These are phyloP conservation scores for Elymnias hypermnestra DNA, from an alignment of 1,140 invertebrate genomes.

Conservation along the genomic window DNA sequence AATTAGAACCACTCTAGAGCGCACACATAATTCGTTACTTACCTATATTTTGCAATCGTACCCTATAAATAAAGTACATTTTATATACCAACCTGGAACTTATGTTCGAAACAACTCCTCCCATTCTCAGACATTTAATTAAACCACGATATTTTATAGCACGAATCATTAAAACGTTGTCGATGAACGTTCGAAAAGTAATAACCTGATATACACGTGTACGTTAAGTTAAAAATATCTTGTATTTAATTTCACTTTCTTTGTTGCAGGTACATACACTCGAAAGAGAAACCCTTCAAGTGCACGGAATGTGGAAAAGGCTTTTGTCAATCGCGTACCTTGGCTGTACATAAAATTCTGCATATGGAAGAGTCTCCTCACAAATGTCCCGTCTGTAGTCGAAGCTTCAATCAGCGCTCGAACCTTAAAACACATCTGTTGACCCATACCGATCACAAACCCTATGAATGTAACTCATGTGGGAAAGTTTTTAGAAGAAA, in stretches of 20 bases:
- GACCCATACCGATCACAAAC: constrained; percentile 96
- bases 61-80: constrained; percentile 35
- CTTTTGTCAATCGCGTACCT: constrained; percentile 95
- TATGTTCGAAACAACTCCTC: constrained; percentile 43
- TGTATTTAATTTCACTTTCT: constrained; percentile 41
- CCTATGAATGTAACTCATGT: constrained; percentile 94
- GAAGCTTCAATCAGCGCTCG: constrained; percentile 93
- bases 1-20: constrained; percentile 30
- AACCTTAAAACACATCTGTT: constrained; percentile 96
- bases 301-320: constrained; percentile 97
- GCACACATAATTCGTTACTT: constrained; percentile 26
- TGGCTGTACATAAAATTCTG: constrained; percentile 95
- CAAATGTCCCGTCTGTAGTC: constrained; percentile 92
- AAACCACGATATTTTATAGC: constrained; percentile 54
- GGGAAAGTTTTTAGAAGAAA: constrained; percentile 91
- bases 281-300: constrained; percentile 98
- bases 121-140: constrained; percentile 58
- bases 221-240: constrained; percentile 15
- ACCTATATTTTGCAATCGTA: constrained; percentile 29
- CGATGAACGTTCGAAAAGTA: constrained; percentile 26
- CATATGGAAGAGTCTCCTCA: constrained; percentile 95
- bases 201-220: constrained; percentile 20
- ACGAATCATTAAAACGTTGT: constrained; percentile 43
- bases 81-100: constrained; percentile 37
- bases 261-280: constrained; percentile 94